phyloP scores from a whole-genome alignment of 2,888 invertebrate genomes.

The Strigamia maritima region DNA sequence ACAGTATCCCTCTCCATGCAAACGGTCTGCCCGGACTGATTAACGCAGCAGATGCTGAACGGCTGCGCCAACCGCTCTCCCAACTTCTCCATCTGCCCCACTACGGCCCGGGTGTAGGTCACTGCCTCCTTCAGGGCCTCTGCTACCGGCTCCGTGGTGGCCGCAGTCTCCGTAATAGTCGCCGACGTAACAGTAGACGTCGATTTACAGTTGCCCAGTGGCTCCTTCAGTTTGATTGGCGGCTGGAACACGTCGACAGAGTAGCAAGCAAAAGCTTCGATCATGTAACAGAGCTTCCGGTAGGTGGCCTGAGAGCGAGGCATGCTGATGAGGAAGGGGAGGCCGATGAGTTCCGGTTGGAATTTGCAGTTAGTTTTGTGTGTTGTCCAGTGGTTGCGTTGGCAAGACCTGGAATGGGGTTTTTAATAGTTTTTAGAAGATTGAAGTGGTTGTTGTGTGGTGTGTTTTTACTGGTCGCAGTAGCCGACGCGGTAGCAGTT shows the following conservation, averaged over 20 bases:
- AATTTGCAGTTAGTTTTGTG: constrained; percentile 43
- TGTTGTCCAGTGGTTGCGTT: constrained; percentile 52
- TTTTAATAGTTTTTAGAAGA: not conserved
- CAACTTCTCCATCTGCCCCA: constrained; percentile 47
- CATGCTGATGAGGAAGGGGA: constrained; percentile 55
- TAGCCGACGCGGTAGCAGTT: constrained; percentile 55
- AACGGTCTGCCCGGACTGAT: constrained; percentile 48
- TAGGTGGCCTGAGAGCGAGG: constrained; percentile 54
- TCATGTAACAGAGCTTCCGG: constrained; percentile 50
- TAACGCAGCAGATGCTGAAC: constrained; percentile 51
- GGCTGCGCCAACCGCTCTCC: constrained; percentile 44
- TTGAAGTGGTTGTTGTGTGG: not conserved
- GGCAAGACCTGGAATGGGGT: constrained; percentile 50
- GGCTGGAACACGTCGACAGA: constrained; percentile 55
- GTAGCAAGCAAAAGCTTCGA: constrained; percentile 50
- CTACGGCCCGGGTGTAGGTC: constrained; percentile 40
- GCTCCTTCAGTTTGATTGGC: constrained; percentile 46
- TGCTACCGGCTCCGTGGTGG: too few species aligned
- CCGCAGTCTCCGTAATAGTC: not conserved
- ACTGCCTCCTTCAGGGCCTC: constrained; percentile 21
- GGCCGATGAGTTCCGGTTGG: constrained; percentile 50
- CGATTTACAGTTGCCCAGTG: not conserved
- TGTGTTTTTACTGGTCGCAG: constrained; percentile 53
- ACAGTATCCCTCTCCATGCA: constrained; percentile 48
- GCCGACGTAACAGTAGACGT: not conserved